These are phyloP conservation scores for Drosophila imparisetae DNA, from an alignment of 2,888 invertebrate genomes.

Conservation along the genomic window DNA sequence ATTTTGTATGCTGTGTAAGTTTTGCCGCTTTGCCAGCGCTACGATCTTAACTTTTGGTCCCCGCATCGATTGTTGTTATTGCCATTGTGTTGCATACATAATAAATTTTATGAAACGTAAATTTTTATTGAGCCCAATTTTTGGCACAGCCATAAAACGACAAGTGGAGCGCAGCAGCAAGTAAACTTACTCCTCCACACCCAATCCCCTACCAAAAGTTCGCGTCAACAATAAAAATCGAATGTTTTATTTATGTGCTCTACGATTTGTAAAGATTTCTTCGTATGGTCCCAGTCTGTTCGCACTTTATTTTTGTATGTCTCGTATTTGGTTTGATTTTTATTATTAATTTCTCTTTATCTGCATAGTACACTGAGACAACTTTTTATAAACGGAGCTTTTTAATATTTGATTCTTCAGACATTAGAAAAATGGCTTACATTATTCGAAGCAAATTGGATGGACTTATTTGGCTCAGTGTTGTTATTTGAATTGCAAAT, in stretches of 20 bases:
- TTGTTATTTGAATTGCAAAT: constrained; percentile 25
- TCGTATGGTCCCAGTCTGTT: constrained; percentile 11
- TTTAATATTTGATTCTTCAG: neutral
- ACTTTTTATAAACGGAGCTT: neutral
- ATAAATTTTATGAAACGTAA: constrained; percentile 81
- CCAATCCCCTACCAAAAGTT: constrained; percentile 19
- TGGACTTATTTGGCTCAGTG: neutral
- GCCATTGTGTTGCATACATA: constrained; percentile 77
- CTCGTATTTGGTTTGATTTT: constrained; percentile 9
- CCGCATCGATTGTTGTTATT: constrained; percentile 52
- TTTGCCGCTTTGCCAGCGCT: constrained; percentile 36
- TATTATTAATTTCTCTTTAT: constrained; percentile 24
- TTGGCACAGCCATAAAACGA: constrained; percentile 71
- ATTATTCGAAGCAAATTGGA: neutral
- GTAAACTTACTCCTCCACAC: constrained; percentile 36
- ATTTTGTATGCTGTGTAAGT: constrained; percentile 55
- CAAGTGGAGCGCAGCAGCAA: constrained; percentile 39
- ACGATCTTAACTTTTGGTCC: constrained; percentile 32
- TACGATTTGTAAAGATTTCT: constrained; percentile 57
- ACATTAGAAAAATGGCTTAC: neutral
- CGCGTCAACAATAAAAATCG: constrained; percentile 60
- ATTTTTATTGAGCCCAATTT: constrained; percentile 79
- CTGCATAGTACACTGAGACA: neutral
- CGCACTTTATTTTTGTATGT: neutral
- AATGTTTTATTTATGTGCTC: constrained; percentile 71